Percentiles rank a stretch among this genome's conserved stretches.
Evolutionary conservation across 2,888 invertebrate species (phyloP).

Genomic region (Cephonodes hylas): DNA sequence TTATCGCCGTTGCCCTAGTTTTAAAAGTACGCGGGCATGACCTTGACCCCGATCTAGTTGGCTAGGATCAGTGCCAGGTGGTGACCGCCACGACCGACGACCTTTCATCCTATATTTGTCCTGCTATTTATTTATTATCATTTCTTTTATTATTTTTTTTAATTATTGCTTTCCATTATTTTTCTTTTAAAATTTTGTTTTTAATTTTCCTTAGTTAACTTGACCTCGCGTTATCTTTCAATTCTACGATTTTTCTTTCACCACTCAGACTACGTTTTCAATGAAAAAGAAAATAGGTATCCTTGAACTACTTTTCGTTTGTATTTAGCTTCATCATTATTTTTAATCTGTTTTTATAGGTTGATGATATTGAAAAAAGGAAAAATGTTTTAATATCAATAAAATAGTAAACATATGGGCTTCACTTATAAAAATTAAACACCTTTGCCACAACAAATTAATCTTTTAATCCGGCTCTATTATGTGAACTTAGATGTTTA

Average conservation of each 20-base stretch:
- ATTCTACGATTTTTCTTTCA: not conserved
- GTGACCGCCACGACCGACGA: slow-evolving; percentile 43
- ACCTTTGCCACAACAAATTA: too few relatives aligned
- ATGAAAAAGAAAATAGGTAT: too few relatives aligned
- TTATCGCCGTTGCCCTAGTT: slow-evolving; percentile 42
- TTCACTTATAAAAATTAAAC: too few relatives aligned
- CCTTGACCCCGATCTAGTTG: slow-evolving; percentile 73
- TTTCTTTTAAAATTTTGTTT: not conserved
- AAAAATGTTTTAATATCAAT: too few relatives aligned
- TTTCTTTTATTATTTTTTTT: not conserved
- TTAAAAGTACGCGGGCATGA: slow-evolving; percentile 63
- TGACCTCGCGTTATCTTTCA: not conserved
- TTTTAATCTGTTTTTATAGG: too few relatives aligned
- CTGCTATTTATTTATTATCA: slow-evolving; percentile 19
- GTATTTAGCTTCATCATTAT: too few relatives aligned
- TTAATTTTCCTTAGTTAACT: not conserved
- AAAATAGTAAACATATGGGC: too few relatives aligned
- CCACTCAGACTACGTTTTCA: too few relatives aligned
- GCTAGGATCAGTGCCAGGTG: slow-evolving; percentile 56
- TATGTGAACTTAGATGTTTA: too few relatives aligned
- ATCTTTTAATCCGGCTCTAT: too few relatives aligned
- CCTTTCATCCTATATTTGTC: slow-evolving; percentile 49
- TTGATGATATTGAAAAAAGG: too few relatives aligned
- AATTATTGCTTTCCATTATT: not conserved
- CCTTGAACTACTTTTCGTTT: too few relatives aligned